Evolutionary conservation across 92 coral and sea anemone genomes (phyloP), one percentile per base, ranked within the genome.

Genomic region (Nematostella vectensis): DNA sequence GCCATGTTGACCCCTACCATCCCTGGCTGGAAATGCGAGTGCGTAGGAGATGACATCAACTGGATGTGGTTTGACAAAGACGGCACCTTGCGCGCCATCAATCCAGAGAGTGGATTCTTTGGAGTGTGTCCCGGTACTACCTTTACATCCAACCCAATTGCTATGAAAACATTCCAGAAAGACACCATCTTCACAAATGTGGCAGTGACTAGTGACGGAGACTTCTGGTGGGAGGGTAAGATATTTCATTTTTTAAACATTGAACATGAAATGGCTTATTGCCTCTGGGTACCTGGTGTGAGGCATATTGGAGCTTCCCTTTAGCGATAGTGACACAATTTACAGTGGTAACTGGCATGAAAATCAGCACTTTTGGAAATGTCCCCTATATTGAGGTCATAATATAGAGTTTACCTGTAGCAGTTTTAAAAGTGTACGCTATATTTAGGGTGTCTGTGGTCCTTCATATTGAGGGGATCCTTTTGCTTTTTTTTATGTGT

Each of bases 31-130:
- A 91, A 91, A 40, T 95, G 77, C 6, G 98, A 91, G 68, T 91
- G 98, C 81, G 88, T 91, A 12, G 98, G 98, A 13, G 98, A 91
- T 54, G 98, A 91, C 61, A 91, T 91, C 48, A 91, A 88, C 20
- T 91, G 98, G 98, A 91, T 91, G 98, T 86, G 94, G 84, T 91
- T 85, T 71, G 98, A 91, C 54, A 63, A 91, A 59, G 55, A 76
- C 24, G 98, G 98, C 27, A 89, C 81, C 27, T 77, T 91, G 50
- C 80, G 96, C 42, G 98, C 98, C 17, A 71, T 86, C 59, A 91
- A 91, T 37, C 98, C 98, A 25, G 98, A 91, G 64, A 78, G 86
- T 54, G 98, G 98, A 20, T 91, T 91, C 85, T 91, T 91, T 82
- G 96, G 98, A 38, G 98, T 91, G 2, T 91, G 95, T 23, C 98